A percentile compares a stretch with the other conserved stretches of the same genome.
Conservation (phyloP, 2,888 invertebrate genomes). For the Rhorus exstirpatorius region DNA sequence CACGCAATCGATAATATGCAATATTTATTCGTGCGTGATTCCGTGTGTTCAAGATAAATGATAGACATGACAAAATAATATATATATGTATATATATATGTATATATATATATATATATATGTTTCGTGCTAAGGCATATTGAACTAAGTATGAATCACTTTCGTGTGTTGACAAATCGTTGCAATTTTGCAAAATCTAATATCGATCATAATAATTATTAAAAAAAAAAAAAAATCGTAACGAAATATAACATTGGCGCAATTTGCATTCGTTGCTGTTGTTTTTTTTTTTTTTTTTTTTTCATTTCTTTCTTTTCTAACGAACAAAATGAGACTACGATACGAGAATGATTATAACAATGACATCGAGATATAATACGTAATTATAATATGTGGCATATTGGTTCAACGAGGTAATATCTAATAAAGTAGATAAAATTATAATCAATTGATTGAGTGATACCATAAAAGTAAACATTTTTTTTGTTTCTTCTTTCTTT, state of each 20-base stretch:
- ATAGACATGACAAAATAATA: not conserved
- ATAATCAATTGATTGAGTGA: slow-evolving; percentile 1
- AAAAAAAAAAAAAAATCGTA: slow-evolving; percentile 30
- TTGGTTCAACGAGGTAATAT: slow-evolving; percentile 70
- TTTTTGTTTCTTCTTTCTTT: not conserved
- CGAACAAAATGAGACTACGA: slow-evolving; percentile 58
- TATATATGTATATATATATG: not conserved
- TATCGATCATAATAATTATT: slow-evolving; percentile 33
- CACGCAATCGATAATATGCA: not conserved
- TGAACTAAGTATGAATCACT: slow-evolving; percentile 36
- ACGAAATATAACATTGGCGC: slow-evolving; percentile 47
- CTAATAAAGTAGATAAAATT: slow-evolving; percentile 37
- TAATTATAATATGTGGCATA: slow-evolving; percentile 62
- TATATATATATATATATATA: slow-evolving; percentile 26
- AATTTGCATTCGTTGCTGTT: slow-evolving; percentile 54
- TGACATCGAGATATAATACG: slow-evolving; percentile 65
- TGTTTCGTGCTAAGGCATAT: slow-evolving; percentile 58
- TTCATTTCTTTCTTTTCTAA: slow-evolving; percentile 22
- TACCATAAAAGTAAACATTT: slow-evolving; percentile 8
- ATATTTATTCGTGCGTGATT: slow-evolving; percentile 31
- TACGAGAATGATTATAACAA: slow-evolving; percentile 58
- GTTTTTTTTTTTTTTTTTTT: slow-evolving; percentile 1
- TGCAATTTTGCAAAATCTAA: slow-evolving; percentile 47
- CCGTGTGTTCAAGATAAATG: slow-evolving; percentile 28
- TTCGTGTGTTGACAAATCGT: slow-evolving; percentile 46